A percentile compares a stretch with the other conserved stretches of the same genome.
These are phyloP conservation scores for Acanthosepion lycidas DNA, from an alignment of 2,888 invertebrate species.

Conservation along the genomic window DNA sequence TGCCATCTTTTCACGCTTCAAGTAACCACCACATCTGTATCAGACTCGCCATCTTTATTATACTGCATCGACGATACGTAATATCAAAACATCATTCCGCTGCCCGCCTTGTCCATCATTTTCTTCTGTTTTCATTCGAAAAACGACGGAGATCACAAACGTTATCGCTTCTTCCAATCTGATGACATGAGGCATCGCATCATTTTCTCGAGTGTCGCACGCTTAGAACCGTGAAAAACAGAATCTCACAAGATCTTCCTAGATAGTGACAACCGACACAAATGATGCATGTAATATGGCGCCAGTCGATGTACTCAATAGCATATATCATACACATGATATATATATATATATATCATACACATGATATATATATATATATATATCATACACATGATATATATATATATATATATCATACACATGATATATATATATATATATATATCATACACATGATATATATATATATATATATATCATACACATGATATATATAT, in stretches of 20 bases:
- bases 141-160: neutral
- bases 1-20: neutral
- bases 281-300: neutral
- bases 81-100: neutral
- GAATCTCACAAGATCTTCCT: neutral
- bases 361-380: neutral
- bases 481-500: too few relatives aligned
- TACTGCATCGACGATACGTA: neutral
- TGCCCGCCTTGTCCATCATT: neutral
- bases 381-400: neutral
- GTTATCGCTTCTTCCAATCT: neutral
- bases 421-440: neutral
- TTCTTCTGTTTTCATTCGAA: neutral
- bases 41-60: neutral
- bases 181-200: constrained; percentile 10
- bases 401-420: neutral
- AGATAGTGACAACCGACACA: neutral
- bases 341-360: neutral
- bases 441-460: too few relatives aligned
- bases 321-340: too few relatives aligned
- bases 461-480: too few relatives aligned
- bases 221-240: neutral
- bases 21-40: neutral
- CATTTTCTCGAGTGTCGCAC: neutral
- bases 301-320: neutral